These are phyloP conservation scores for Centropus unirufus DNA, from an alignment of 2,113 vertebrate genomes.

Conservation along the genomic window DNA sequence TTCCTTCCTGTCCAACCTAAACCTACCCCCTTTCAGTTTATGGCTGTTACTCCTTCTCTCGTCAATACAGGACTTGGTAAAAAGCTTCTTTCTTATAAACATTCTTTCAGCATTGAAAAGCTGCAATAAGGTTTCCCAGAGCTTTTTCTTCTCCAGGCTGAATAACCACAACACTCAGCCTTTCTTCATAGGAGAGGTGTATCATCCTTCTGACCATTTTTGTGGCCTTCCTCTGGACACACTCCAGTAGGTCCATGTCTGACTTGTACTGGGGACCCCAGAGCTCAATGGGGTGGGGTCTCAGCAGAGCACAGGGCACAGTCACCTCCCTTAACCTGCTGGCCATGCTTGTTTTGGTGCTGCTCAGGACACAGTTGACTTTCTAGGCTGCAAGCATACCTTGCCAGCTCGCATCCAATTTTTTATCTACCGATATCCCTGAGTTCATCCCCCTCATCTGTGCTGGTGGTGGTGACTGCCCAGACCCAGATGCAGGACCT, in stretches of 20 bases:
- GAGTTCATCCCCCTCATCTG: background rate
- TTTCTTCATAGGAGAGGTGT: accelerated
- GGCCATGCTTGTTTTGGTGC: accelerated
- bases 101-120: background rate
- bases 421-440: background rate
- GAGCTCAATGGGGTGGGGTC: background rate
- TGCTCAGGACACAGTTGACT: background rate
- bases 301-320: background rate
- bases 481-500: background rate
- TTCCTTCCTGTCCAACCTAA: background rate
- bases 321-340: background rate
- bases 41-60: background rate
- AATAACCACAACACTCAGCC: background rate
- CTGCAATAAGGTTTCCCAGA: accelerated
- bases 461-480: background rate
- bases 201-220: background rate
- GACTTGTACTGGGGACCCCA: background rate
- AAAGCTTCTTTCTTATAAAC: background rate
- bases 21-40: background rate
- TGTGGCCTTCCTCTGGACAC: background rate
- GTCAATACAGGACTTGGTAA: background rate
- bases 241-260: background rate
- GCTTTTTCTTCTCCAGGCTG: background rate
- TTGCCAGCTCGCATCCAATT: accelerated
- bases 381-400: background rate